Evolutionary conservation across 2,113 vertebrate genomes (phyloP), one percentile per base, ranked within the genome.

Genomic region (Lethenteron camtschaticum): DNA sequence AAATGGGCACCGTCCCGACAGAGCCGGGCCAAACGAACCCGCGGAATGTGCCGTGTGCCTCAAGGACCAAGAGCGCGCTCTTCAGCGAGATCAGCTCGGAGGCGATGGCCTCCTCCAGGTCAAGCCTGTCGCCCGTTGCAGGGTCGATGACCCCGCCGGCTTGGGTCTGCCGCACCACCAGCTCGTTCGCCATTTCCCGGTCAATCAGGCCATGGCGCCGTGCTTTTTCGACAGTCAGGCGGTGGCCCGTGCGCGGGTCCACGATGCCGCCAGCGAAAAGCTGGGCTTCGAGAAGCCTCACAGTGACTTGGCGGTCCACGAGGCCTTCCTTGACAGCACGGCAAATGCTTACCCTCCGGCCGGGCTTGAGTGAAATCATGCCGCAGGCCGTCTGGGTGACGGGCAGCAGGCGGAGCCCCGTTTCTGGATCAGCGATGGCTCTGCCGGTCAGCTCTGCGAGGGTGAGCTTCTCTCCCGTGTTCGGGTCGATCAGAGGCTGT

Each of bases 241-340:
- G 82, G 74, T 87, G 87, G 10, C 89, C 87, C 2, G 88, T 88
- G 71, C 86, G 82, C 12, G 89, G 86, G 75, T 96, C 92, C n/a
- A 79, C 78, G 60, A 96, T 89, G 73, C 90, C 92, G 12, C 92
- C 90, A 12, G 90, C 87, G 77, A 90, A 86, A n/a, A 99, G 82
- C 6, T 95, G 90, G 68, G 85, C 83, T 79, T 95, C 94, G 68
- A 96, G 79, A 24, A 96, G 72, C 73, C 86, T 80, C 55, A 83
- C 70, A 0, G 80, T 80, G 2, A 87, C 87, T 72, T 90, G 80
- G 2, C 81, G 81, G 72, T 95, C 92, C 66, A 91, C 85, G 55
- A 95, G 79, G 12, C 90, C 89, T 74, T 96, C 89, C 75, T 88
- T 86, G 10, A 87, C 74, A 0, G 89, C 90, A 7, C 79, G 82